A percentile compares a stretch with the other conserved stretches of the same genome.
phyloP scores from a whole-genome alignment of 1,140 invertebrate species.

The Zeugodacus cucurbitae region DNA sequence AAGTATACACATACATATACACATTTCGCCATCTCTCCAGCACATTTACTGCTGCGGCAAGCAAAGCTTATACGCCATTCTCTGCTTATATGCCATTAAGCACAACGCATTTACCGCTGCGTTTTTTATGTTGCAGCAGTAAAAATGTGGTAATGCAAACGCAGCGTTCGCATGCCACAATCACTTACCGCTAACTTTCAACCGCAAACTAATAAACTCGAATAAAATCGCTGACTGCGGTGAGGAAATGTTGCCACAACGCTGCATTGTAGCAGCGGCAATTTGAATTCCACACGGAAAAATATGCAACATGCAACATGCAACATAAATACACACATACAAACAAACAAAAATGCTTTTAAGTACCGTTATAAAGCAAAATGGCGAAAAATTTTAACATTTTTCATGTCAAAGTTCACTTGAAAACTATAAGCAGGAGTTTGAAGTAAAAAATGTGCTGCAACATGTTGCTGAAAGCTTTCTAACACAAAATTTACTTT shows the following conservation, averaged over 20 bases:
- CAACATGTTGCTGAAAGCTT: conserved; percentile 16
- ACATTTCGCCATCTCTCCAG: not conserved
- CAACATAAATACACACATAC: not conserved
- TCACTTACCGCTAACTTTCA: conserved; percentile 32
- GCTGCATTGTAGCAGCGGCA: not conserved
- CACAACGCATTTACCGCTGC: not conserved
- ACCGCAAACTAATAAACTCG: conserved; percentile 15
- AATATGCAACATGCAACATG: not conserved
- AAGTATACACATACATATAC: not conserved
- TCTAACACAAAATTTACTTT: conserved; percentile 6
- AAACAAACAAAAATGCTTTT: not conserved
- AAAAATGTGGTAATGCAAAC: conserved; percentile 5
- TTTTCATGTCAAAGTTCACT: not conserved
- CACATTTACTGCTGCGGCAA: not conserved
- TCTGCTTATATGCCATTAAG: not conserved
- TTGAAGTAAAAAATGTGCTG: not conserved
- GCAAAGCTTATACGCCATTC: not conserved
- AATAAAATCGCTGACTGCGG: not conserved
- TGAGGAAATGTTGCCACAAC: not conserved
- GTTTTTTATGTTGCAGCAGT: conserved; percentile 14
- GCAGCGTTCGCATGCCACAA: not conserved
- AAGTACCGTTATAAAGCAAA: not conserved
- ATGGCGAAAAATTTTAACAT: not conserved
- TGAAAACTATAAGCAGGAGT: not conserved
- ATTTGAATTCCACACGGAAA: not conserved